phyloP scores from a whole-genome alignment of 2,113 vertebrate genomes.

The Donacobius atricapilla region DNA sequence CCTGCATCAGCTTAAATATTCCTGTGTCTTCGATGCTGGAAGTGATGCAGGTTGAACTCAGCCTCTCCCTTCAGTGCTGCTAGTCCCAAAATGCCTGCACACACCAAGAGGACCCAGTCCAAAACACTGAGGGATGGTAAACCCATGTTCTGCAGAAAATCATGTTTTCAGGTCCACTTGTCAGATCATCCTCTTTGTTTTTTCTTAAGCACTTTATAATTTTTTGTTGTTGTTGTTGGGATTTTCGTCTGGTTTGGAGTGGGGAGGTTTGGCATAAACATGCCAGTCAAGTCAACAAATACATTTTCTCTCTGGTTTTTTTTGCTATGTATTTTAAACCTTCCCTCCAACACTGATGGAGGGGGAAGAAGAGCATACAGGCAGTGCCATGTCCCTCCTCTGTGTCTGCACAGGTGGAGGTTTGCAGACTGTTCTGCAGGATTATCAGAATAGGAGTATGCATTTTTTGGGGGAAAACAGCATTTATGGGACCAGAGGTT shows the following conservation, averaged over 20 bases:
- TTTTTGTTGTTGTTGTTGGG: background rate
- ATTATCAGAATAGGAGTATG: background rate
- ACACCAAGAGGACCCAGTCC: background rate
- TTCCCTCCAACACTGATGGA: background rate
- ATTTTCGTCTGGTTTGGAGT: background rate
- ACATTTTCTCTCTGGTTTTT: background rate
- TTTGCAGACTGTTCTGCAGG: background rate
- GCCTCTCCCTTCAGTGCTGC: background rate
- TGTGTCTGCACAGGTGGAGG: background rate
- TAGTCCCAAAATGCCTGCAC: background rate
- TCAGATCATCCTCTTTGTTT: fast-evolving
- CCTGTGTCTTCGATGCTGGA: background rate
- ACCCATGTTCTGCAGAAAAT: background rate
- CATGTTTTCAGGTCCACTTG: fast-evolving
- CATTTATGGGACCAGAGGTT: background rate
- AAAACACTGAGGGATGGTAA: too few species aligned
- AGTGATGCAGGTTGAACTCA: background rate
- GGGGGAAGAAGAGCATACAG: background rate
- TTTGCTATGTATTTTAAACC: background rate
- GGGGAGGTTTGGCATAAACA: fast-evolving
- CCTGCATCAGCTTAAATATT: conserved; percentile 1
- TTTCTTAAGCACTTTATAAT: background rate
- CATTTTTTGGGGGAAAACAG: fast-evolving
- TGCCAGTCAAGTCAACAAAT: background rate
- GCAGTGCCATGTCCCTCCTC: fast-evolving